A percentile compares a stretch with the other conserved stretches of the same genome.
These are phyloP conservation scores for Dromococcyx pavoninus DNA, from an alignment of 2,797 vertebrate species.

Conservation along the genomic window DNA sequence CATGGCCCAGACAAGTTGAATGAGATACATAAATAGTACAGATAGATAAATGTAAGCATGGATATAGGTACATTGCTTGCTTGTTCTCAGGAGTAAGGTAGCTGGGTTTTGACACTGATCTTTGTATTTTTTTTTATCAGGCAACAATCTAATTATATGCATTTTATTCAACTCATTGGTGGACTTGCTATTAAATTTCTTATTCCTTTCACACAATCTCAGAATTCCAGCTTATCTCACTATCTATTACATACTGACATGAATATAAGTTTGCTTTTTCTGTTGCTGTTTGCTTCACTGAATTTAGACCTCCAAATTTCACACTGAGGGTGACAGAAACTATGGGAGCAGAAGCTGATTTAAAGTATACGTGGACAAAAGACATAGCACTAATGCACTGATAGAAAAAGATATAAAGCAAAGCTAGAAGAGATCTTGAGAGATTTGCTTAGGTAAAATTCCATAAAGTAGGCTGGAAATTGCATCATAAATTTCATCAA, in stretches of 20 bases:
- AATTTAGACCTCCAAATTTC: not conserved
- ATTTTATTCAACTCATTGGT: constrained; percentile 15
- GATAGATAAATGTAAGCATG: not conserved
- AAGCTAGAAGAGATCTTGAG: not conserved
- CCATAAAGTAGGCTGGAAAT: not conserved
- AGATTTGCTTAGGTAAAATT: not conserved
- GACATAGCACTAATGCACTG: not conserved
- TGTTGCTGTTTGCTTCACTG: not conserved
- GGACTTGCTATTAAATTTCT: not conserved
- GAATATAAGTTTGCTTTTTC: not conserved
- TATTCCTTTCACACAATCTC: constrained; percentile 26
- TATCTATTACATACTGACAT: not conserved
- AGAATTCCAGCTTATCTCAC: constrained; percentile 38
- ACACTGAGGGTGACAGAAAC: not conserved
- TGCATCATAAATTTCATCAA: not conserved
- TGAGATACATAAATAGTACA: constrained; percentile 7
- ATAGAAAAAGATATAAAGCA: not conserved
- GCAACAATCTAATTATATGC: not conserved
- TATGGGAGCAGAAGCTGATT: not conserved
- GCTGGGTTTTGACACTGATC: not conserved
- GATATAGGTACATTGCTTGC: not conserved
- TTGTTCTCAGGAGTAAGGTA: constrained; percentile 22
- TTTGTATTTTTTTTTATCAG: not conserved
- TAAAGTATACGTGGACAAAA: not conserved
- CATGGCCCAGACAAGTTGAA: constrained; percentile 29